Evolutionary conservation across 2,888 invertebrate genomes (phyloP), one percentile per base, ranked within the genome.

Genomic region (Morinoia aosen): DNA sequence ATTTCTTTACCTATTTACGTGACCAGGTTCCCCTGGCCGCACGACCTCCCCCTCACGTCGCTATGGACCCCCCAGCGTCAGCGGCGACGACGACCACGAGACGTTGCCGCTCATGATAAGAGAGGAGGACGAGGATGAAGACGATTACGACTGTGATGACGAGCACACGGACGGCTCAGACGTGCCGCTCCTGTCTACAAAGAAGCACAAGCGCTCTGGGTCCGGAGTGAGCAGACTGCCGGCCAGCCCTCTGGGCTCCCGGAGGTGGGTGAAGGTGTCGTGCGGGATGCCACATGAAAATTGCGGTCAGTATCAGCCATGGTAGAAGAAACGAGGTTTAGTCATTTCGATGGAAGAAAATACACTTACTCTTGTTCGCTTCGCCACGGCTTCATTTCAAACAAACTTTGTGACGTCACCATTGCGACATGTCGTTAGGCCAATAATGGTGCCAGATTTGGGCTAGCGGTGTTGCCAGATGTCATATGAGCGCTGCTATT

Each of bases 101-200:
- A 93, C 93, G 7, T n/a, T 93, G 25, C 93, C 93, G 11, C 93
- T 93, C 57, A 93, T 93, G 93, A 93, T 93, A 8, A 0, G 93
- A 3, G 93, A 93, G 57, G 93, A 93, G 10, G 93, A 93, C 93
- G 93, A 57, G n/a, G 93, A 93, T 16, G 93, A 93, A 57, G 57
- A 57, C 57, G 40, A 40, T 33, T 40, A 90, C 40, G 76, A 76
- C 76, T 76, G 76, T 76, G 93, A 93, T 93, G 93, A 93, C 56
- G 93, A 56, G 33, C 57, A 57, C 57, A 93, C 93, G 11, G 90
- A 90, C 40, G 90, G 90, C 7, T 90, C 90, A 40, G 90, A 90
- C 90, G 90, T 90, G 90, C 93, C 93, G 7, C 93, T 93, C 0
- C 93, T 93, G 2, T 33, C 93, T 5, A n/a, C 93, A 16, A 93